phyloP scores from a whole-genome alignment of 2,888 invertebrate species.

The Trichopoda pennipes region DNA sequence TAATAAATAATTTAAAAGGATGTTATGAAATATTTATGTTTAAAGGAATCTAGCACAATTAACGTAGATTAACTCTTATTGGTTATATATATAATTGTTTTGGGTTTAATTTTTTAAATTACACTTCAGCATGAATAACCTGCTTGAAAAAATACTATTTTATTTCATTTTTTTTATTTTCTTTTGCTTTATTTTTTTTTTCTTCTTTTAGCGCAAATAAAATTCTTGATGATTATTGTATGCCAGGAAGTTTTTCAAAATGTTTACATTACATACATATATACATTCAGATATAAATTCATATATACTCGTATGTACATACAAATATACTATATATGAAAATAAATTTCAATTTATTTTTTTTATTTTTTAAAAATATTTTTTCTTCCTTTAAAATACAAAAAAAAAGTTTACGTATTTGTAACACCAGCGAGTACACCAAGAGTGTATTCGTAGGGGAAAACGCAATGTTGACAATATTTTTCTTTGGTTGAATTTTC shows the following conservation, averaged over 20 bases:
- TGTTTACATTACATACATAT: neutral
- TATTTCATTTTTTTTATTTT: too few relatives aligned
- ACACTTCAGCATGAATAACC: neutral
- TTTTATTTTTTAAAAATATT: conserved; percentile 44
- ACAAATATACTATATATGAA: too few relatives aligned
- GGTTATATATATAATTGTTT: too few relatives aligned
- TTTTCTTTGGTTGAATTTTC: conserved; percentile 40
- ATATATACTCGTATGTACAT: too few relatives aligned
- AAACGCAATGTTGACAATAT: conserved; percentile 73
- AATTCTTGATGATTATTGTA: neutral
- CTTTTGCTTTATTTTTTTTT: too few relatives aligned
- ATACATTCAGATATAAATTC: too few relatives aligned
- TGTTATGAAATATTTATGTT: too few relatives aligned
- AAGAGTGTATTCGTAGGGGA: neutral
- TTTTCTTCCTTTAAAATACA: conserved; percentile 34
- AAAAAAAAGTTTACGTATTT: conserved; percentile 1
- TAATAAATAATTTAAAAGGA: too few relatives aligned
- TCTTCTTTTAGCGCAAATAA: too few relatives aligned
- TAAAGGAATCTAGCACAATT: too few relatives aligned
- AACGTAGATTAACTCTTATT: too few relatives aligned
- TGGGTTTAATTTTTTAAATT: too few relatives aligned
- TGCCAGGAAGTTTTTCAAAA: neutral
- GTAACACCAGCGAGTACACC: neutral
- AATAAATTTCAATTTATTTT: conserved; percentile 40
- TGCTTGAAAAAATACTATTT: neutral